phyloP scores from a whole-genome alignment of 1,140 invertebrate species.

The Campodea augens region DNA sequence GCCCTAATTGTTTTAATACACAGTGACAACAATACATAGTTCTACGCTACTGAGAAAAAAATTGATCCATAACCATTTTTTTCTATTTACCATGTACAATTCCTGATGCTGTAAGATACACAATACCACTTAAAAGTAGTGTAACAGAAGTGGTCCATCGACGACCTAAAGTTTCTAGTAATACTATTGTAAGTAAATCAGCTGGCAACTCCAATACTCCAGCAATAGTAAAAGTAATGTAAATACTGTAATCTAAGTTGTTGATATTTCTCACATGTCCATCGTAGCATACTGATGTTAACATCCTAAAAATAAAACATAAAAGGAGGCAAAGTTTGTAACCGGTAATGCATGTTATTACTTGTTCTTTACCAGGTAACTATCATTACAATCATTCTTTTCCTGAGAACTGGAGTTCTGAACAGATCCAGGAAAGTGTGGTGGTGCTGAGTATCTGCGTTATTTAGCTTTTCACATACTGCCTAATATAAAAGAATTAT shows the following conservation, averaged over 20 bases:
- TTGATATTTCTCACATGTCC: constrained; percentile 38
- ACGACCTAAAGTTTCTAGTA: constrained; percentile 35
- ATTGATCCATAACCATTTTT: no score
- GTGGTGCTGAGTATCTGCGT: no score
- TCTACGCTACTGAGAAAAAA: no score
- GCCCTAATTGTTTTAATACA: no score
- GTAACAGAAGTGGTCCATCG: constrained; percentile 34
- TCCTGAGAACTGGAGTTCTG: no score
- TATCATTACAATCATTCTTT: not conserved
- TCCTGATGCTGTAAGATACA: not conserved
- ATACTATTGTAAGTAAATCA: constrained; percentile 31
- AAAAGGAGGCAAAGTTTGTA: not conserved
- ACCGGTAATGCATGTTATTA: not conserved
- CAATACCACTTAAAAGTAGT: constrained; percentile 29
- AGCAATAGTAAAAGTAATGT: constrained; percentile 33
- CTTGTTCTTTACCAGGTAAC: not conserved
- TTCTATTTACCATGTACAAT: not conserved
- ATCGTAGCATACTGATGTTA: constrained; percentile 39
- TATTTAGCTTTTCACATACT: no score
- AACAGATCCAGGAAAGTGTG: no score
- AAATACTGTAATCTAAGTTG: constrained; percentile 34
- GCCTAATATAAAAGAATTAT: no score
- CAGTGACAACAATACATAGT: no score
- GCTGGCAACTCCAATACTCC: constrained; percentile 34
- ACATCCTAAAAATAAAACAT: constrained; percentile 22